These are phyloP conservation scores for Halichoerus grypus DNA, from an alignment of 2,113 vertebrate genomes.

Conservation along the genomic window DNA sequence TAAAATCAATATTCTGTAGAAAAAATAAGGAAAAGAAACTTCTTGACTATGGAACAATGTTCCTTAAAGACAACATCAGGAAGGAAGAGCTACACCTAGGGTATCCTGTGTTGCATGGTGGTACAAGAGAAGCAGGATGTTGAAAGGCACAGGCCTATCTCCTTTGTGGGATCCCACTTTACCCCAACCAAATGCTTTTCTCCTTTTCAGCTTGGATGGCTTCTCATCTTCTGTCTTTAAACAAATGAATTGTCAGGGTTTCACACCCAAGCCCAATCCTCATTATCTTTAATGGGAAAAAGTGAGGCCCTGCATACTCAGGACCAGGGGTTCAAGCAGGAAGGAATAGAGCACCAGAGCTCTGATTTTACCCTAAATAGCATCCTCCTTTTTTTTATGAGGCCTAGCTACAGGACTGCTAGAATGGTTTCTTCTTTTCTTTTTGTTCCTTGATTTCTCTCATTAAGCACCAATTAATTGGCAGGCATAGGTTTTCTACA, in stretches of 20 bases:
- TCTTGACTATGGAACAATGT: background rate
- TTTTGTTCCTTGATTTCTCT: background rate
- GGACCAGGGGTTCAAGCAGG: background rate
- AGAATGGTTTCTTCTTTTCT: background rate
- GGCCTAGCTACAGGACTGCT: too few relatives aligned
- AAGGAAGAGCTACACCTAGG: rapidly evolving
- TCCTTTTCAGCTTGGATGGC: background rate
- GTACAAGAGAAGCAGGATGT: rapidly evolving
- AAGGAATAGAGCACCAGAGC: background rate
- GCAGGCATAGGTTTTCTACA: background rate
- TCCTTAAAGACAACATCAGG: background rate
- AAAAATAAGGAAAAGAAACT: background rate
- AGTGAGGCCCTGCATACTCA: background rate
- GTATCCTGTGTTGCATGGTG: background rate
- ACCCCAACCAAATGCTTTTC: background rate
- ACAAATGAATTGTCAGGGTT: background rate
- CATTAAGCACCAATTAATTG: background rate
- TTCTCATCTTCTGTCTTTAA: background rate
- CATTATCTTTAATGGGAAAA: background rate
- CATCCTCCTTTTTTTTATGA: background rate
- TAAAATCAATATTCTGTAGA: conserved; percentile 20
- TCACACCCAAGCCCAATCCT: background rate
- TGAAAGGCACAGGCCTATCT: background rate
- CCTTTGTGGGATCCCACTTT: background rate
- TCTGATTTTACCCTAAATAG: background rate